Evolutionary conservation across 2,888 invertebrate genomes (phyloP).

Genomic region (Drosophila meridiana): DNA sequence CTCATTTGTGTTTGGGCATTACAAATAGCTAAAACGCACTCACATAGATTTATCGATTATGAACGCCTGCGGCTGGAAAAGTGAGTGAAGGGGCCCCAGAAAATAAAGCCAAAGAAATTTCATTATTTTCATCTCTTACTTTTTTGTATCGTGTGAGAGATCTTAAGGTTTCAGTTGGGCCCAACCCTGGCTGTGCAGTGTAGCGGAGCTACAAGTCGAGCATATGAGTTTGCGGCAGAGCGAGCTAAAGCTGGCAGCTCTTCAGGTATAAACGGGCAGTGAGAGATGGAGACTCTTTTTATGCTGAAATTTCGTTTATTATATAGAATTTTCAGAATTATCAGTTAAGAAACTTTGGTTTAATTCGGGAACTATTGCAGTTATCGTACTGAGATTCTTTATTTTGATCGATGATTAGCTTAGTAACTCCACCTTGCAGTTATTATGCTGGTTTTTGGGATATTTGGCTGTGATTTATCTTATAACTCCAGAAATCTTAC

Average conservation of each 20-base stretch:
- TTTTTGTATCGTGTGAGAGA: constrained; percentile 43
- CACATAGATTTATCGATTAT: constrained; percentile 72
- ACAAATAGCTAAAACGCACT: constrained; percentile 57
- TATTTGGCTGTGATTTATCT: neutral
- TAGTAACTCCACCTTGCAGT: neutral
- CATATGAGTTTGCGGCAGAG: constrained; percentile 19
- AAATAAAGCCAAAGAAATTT: constrained; percentile 50
- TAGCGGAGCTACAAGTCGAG: constrained; percentile 15
- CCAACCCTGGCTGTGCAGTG: constrained; percentile 8
- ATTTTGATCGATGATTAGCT: neutral
- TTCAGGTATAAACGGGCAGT: neutral
- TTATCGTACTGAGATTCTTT: neutral
- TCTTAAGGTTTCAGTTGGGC: constrained; percentile 44
- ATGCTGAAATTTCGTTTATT: neutral
- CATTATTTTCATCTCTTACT: constrained; percentile 21
- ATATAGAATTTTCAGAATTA: neutral
- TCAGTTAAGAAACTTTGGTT: neutral
- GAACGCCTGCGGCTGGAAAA: constrained; percentile 55
- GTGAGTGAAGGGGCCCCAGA: constrained; percentile 31
- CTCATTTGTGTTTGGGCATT: constrained; percentile 58
- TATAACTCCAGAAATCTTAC: no score
- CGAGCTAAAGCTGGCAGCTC: neutral
- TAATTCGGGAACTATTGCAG: neutral
- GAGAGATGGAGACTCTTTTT: neutral
- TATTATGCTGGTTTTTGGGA: neutral